A percentile compares a stretch with the other conserved stretches of the same genome.
phyloP scores from a whole-genome alignment of 2,113 vertebrate genomes.

The Heterocephalus glaber region DNA sequence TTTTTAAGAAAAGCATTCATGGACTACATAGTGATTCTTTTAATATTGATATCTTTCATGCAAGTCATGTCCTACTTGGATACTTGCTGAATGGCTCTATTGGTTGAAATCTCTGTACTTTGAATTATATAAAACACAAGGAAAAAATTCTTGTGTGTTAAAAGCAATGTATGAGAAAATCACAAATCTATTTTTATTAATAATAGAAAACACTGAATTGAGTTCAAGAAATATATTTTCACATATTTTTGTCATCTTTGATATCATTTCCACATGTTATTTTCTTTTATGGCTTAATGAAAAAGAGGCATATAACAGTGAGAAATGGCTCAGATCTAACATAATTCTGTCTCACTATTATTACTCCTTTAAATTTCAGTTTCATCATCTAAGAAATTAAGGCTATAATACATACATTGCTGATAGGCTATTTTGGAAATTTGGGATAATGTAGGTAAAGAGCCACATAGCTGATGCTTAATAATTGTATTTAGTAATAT shows the following conservation, averaged over 20 bases:
- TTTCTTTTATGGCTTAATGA: conserved; percentile 12
- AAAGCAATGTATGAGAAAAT: neutral
- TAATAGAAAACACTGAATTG: neutral
- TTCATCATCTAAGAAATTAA: neutral
- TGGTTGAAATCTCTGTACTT: neutral
- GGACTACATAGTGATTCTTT: neutral
- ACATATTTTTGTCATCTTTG: neutral
- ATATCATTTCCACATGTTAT: neutral
- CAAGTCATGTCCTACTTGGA: neutral
- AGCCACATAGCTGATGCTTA: neutral
- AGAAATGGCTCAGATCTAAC: neutral
- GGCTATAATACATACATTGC: neutral
- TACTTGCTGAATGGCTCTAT: neutral
- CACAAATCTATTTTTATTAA: neutral
- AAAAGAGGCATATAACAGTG: neutral
- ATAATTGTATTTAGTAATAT: neutral
- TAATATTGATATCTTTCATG: neutral
- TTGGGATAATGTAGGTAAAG: neutral
- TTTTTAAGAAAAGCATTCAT: neutral
- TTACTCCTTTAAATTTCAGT: neutral
- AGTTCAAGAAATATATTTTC: neutral
- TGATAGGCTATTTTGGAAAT: neutral
- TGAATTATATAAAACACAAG: neutral
- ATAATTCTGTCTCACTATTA: neutral
- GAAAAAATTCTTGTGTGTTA: neutral